Evolutionary conservation across 2,888 invertebrate genomes (phyloP), one percentile per base, ranked within the genome.

Genomic region (Catocala nupta): DNA sequence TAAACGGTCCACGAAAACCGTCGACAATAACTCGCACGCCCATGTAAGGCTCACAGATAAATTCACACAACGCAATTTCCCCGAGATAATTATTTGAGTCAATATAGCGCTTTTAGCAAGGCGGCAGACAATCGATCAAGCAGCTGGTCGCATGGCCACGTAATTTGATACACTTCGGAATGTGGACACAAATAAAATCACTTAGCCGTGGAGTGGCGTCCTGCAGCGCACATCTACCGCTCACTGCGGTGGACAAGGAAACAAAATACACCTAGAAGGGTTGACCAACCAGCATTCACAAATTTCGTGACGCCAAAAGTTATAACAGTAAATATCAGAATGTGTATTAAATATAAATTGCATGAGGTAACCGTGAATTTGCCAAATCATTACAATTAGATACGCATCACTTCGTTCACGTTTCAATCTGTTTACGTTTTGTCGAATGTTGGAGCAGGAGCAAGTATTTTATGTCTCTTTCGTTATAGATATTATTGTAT

Each of bases 161-260:
- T 93, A 94, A 94, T 93, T 90, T 89, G 93, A 94, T 93, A 94
- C 91, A 90, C 90, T 89, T 91, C 81, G 92, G 90, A 90, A 92
- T 93, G 92, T 92, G 92, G 90, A 90, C 93, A 91, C 93, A 93
- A 93, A 94, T 92, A 93, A 93, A 94, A 93, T 93, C 94, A 94
- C 94, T 94, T 94, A 93, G 91, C 81, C 77, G 83, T 78, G 75
- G 90, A 92, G 92, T 92, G 94, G 93, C 89, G 83, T 88, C 94
- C 92, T 87, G 91, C 82, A 75, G 94, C 65, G 94, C 80, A 73
- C 89, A 87, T 89, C 88, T 87, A 89, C 90, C 83, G 86, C 88
- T 87, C 70, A 84, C 88, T 82, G 85, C 56, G 74, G 75, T 66
- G 39, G 56, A 73, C 81, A 78, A 68, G 70, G 83, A 80, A 66